Conservation (phyloP, 2,797 vertebrate genomes). For the Ctenopoma multispine region DNA sequence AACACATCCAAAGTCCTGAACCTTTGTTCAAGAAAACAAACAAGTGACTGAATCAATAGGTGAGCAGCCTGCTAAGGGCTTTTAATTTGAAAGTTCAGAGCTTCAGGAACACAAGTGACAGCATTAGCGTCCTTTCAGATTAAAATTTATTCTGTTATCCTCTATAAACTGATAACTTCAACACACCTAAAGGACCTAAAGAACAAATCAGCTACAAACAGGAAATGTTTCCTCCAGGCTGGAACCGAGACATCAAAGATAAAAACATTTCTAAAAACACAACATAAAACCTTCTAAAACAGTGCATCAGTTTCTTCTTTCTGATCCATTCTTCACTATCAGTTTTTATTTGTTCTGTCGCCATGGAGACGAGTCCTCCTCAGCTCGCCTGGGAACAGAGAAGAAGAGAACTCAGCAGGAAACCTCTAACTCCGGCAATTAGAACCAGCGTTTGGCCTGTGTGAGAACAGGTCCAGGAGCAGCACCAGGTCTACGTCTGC, state of each 20-base stretch:
- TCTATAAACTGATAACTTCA: no score
- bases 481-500: neutral
- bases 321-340: no score
- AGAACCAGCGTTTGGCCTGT: neutral
- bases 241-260: no score
- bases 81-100: slow-evolving; percentile 1
- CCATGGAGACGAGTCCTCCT: slow-evolving; percentile 16
- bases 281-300: neutral
- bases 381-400: slow-evolving; percentile 11
- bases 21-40: no score
- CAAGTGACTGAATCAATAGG: no score
- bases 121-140: no score
- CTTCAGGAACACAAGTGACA: no score
- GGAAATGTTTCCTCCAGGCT: no score
- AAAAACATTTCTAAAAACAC: neutral
- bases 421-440: neutral
- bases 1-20: no score
- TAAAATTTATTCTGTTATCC: no score
- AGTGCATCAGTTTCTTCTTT: neutral
- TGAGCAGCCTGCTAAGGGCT: neutral
- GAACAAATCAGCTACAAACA: no score
- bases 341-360: slow-evolving; percentile 1
- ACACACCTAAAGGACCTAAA: no score
- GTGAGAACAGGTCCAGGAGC: neutral
- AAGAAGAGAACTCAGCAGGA: slow-evolving; percentile 6